Base-by-base conservation (phyloP, 2,113 vertebrate species). In the Silurus meridionalis region DNA sequence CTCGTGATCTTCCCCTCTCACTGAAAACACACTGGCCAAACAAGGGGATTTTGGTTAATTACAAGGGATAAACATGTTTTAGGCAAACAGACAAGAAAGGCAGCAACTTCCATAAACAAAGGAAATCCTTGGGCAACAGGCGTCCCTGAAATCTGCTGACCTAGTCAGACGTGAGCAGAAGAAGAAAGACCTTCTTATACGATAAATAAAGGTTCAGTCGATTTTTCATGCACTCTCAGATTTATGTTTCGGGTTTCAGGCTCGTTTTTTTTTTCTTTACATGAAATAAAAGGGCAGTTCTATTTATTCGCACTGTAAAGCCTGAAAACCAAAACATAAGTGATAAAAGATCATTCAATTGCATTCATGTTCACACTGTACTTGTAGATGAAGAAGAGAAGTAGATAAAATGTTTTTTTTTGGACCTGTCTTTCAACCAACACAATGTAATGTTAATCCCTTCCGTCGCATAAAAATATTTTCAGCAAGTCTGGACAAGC, bases 61-160 rank as follows among this genome's bases (percentile, higher is more conserved):
- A 89, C 61, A 83, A 37, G 28, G 19, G 67, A 89, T 85, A 86
- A 90, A 83, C 84, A 85, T 82, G 67, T 66, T 57, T 72, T 50
- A 82, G 85, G 66, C 85, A 85, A 82, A 83, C 25, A 79, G 71
- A 86, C 82, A 82, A 89, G 85, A 85, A 63, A 71, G 78, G 28
- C 78, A 80, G 63, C 64, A 55, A n/a, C 21, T 77, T 87, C 72
- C 53, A 88, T 85, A 91, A 88, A 90, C 86, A 91, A 78, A 89
- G 88, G 87, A 88, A 89, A 89, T 86, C 78, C 64, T 81, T 74
- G 58, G 48, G 52, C 81, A 84, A 46, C 53, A 71, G 57, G 28
- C 78, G 79, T 5, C 53, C 11, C 19, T 61, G 67, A 69, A 69
- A 86, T 17, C 52, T 84, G 9, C 61, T 84, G 88, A 82, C 67